A percentile compares a stretch with the other conserved stretches of the same genome.
These are phyloP conservation scores for Nylanderia fulva DNA, from an alignment of 1,140 invertebrate species.

Conservation along the genomic window DNA sequence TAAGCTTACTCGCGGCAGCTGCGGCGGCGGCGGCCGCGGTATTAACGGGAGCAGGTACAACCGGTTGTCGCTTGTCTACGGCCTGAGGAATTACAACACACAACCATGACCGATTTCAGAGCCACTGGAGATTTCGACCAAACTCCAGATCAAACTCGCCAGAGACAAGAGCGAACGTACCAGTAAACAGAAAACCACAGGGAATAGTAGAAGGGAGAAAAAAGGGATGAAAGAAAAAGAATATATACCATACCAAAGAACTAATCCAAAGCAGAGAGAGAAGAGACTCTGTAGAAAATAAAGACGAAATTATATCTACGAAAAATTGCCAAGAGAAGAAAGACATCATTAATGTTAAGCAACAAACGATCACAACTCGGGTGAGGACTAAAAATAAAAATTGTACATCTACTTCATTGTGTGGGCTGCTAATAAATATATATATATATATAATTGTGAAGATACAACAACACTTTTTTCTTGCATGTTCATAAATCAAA, in stretches of 20 bases:
- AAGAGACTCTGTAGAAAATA: slow-evolving; percentile 34
- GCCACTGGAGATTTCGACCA: not conserved
- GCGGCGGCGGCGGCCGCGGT: slow-evolving; percentile 61
- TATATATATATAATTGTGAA: not conserved
- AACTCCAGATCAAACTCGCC: not conserved
- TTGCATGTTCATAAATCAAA: slow-evolving; percentile 1
- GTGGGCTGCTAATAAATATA: slow-evolving; percentile 32
- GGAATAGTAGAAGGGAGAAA: not conserved
- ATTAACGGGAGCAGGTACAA: slow-evolving; percentile 72
- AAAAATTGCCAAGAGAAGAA: slow-evolving; percentile 17
- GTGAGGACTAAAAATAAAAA: slow-evolving; percentile 3
- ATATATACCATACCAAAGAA: slow-evolving; percentile 72
- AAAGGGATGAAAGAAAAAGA: slow-evolving; percentile 23
- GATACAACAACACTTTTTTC: not conserved
- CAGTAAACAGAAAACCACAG: not conserved
- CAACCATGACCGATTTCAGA: slow-evolving; percentile 70
- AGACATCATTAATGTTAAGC: slow-evolving; percentile 57
- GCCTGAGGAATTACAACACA: slow-evolving; percentile 80
- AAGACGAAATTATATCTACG: slow-evolving; percentile 21
- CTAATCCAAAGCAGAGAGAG: slow-evolving; percentile 66
- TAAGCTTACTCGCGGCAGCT: slow-evolving; percentile 58
- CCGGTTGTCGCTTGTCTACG: slow-evolving; percentile 80
- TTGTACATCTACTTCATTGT: not conserved
- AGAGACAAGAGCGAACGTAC: not conserved
- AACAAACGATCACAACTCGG: slow-evolving; percentile 36